Conservation (phyloP, 64 coral and sea anemone species). For the Stichodactyla mertensii region DNA sequence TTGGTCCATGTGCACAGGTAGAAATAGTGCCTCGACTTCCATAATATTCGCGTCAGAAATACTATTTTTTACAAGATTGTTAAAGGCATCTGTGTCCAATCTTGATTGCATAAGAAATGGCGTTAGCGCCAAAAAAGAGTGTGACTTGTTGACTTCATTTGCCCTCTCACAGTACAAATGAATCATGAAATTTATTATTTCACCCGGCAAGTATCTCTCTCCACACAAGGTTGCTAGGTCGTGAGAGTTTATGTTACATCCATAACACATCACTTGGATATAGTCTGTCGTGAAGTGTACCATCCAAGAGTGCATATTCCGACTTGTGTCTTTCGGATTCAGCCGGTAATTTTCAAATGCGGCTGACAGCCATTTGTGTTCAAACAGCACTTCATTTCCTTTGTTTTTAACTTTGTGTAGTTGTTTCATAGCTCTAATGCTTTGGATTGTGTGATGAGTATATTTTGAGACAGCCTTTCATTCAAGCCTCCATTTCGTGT, state of each 20-base stretch:
- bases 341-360: background rate
- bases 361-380: background rate
- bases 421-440: background rate
- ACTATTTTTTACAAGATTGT: too few species aligned
- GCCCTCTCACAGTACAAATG: too few species aligned
- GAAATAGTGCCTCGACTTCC: too few species aligned
- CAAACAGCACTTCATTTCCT: background rate
- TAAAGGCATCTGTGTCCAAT: too few species aligned
- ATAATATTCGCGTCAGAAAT: too few species aligned
- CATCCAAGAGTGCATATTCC: background rate
- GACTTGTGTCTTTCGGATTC: background rate
- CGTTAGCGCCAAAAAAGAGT: too few species aligned
- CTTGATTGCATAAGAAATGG: too few species aligned
- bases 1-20: too few species aligned
- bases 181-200: too few species aligned
- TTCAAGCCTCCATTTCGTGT: too few species aligned
- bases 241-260: background rate
- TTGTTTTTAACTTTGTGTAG: background rate
- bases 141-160: too few species aligned
- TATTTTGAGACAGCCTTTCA: too few species aligned
- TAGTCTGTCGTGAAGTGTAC: background rate
- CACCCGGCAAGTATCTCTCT: background rate
- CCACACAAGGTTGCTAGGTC: background rate
- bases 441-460: background rate
- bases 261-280: background rate